Evolutionary conservation across 2,888 invertebrate genomes (phyloP), one percentile per base, ranked within the genome.

Genomic region (Drosophila antonietae): DNA sequence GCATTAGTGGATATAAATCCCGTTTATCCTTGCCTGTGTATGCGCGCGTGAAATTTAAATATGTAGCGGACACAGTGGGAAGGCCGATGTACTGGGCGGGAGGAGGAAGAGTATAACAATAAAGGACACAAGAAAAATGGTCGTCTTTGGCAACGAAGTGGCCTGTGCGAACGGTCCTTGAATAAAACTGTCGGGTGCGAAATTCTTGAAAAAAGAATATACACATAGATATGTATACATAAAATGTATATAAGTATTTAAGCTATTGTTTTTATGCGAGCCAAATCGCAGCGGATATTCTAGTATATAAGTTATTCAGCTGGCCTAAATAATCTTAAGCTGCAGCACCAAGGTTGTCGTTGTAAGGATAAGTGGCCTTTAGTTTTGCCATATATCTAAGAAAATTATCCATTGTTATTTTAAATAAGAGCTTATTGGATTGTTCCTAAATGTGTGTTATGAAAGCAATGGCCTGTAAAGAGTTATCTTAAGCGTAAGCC

Each of bases 1-100:
- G 85, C 87, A 85, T 89, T 89, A 89, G 87, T 82, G 87, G 83
- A 80, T 77, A 88, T 89, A 89, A 89, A 88, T 89, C 87, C 85
- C 72, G 80, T 82, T 89, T 88, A 88, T 88, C 88, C 88, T 73
- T 83, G 83, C 83, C 81, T 79, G 84, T 81, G 82, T 82, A 84
- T 86, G 84, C 84, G 85, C 85, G 85, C 80, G 83, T 83, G 83
- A 87, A 86, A 85, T 86, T 87, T 85, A 83, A 86, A 86, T 87
- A 83, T 77, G 78, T 76, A 73, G 58, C 65, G 78, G 70, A 66
- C 72, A 20, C 67, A 62, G 63, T 37, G 28, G 52, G 49, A n/a
- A 57, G 65, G 66, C 75, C 58, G 41, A 49, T n/a, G 49, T 10
- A 37, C 37, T 5, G 46, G 53, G n/a, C 23, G 28, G 33, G 18